phyloP scores from a whole-genome alignment of 1,140 invertebrate species.

The Cyclina sinensis region DNA sequence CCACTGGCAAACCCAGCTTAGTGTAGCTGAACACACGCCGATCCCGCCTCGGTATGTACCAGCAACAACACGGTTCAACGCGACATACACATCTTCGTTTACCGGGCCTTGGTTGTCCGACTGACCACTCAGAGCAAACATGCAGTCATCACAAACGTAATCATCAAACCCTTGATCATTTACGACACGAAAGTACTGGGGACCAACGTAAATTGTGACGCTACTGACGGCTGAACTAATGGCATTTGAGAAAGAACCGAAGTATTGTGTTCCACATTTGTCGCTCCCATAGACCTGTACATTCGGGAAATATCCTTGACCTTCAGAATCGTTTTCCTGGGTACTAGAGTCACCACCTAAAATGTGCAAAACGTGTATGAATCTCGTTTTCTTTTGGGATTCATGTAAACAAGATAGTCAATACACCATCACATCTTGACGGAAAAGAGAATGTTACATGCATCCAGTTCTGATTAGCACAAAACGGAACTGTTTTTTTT shows the following conservation, averaged over 20 bases:
- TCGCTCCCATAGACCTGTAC: background rate
- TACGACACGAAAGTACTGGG: background rate
- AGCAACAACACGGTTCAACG: background rate
- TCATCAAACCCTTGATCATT: background rate
- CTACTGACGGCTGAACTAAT: background rate
- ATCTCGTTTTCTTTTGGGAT: too few species aligned
- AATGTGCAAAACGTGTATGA: too few species aligned
- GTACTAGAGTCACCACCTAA: conserved; percentile 12
- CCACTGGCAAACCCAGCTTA: background rate
- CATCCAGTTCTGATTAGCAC: too few species aligned
- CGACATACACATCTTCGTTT: conserved; percentile 26
- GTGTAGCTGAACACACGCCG: background rate
- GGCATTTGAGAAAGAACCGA: background rate
- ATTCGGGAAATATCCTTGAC: background rate
- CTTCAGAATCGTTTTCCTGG: conserved; percentile 7
- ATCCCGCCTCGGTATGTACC: background rate
- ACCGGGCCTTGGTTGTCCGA: background rate
- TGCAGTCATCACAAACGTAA: background rate
- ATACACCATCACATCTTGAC: too few species aligned
- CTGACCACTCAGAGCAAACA: background rate
- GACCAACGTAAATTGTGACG: conserved; percentile 15
- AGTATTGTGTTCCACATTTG: background rate
- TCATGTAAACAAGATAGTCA: too few species aligned
- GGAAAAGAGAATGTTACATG: too few species aligned
- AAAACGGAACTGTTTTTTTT: too few species aligned